Percentiles rank a stretch among this genome's conserved stretches.
Conservation (phyloP, 2,888 invertebrate species). For the Drosophila vallismaia region DNA sequence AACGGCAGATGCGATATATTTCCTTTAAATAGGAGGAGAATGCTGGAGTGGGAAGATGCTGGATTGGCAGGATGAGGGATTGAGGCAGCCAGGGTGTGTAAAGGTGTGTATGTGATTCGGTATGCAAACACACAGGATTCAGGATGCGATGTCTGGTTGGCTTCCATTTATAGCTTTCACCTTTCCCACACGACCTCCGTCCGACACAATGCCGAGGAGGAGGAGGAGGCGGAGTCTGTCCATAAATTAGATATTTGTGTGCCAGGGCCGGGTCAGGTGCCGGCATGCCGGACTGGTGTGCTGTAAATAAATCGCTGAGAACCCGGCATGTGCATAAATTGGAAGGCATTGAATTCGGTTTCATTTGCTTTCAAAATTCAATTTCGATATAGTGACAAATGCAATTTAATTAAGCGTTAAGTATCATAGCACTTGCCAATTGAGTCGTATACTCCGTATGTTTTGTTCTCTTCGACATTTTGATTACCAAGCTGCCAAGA, state of each 20-base stretch:
- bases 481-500: conserved; percentile 1
- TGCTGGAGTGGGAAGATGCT: background rate
- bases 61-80: background rate
- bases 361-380: conserved; percentile 38
- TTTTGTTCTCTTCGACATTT: conserved; percentile 11
- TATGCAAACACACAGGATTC: conserved; percentile 47
- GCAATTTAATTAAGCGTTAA: conserved; percentile 65
- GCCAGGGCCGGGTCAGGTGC: conserved; percentile 1
- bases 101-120: conserved; percentile 5
- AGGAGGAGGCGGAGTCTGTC: conserved; percentile 17
- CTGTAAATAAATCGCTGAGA: conserved; percentile 47
- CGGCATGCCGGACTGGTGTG: conserved; percentile 5
- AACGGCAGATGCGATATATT: conserved; percentile 66
- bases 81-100: background rate
- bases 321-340: conserved; percentile 22
- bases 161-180: conserved; percentile 50
- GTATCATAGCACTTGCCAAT: conserved; percentile 37
- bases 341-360: conserved; percentile 31
- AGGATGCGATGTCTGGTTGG: conserved; percentile 35
- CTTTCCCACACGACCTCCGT: background rate
- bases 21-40: conserved; percentile 59
- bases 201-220: background rate
- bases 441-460: conserved; percentile 16
- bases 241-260: conserved; percentile 52
- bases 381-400: conserved; percentile 49